These are phyloP conservation scores for Halcyon senegalensis DNA, from an alignment of 2,113 vertebrate species.

Conservation along the genomic window DNA sequence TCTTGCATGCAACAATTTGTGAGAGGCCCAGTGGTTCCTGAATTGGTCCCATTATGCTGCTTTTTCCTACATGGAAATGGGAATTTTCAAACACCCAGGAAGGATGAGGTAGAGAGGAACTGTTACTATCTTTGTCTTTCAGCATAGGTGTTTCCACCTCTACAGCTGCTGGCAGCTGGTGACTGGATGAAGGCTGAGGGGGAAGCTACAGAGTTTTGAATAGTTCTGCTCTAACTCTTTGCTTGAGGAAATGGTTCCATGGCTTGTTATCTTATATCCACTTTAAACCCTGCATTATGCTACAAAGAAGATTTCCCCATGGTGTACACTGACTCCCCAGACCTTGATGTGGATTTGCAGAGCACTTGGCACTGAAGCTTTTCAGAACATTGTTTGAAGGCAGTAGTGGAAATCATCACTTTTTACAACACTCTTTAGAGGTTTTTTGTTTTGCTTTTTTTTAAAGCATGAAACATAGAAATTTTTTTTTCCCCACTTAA, in stretches of 20 bases:
- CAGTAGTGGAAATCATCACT: background rate
- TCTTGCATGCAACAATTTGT: accelerated
- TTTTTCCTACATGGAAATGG: background rate
- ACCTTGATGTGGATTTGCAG: background rate
- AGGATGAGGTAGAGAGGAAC: background rate
- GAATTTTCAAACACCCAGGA: background rate
- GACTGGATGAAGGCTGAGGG: background rate
- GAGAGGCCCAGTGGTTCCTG: background rate
- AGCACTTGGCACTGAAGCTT: background rate
- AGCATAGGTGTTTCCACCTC: background rate
- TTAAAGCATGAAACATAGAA: too few species aligned
- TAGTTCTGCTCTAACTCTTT: background rate
- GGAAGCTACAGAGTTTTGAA: background rate
- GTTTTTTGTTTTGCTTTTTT: background rate
- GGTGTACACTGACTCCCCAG: background rate
- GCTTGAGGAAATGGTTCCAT: background rate
- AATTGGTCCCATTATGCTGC: accelerated
- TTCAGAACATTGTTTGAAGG: background rate
- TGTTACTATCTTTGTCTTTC: background rate
- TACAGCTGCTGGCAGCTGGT: background rate
- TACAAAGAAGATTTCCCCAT: background rate
- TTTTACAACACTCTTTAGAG: background rate
- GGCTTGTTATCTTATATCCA: background rate
- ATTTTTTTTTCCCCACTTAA: too few species aligned
- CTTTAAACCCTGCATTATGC: background rate